Evolutionary conservation across 2,888 invertebrate genomes (phyloP).

Genomic region (Andrena dorsata): DNA sequence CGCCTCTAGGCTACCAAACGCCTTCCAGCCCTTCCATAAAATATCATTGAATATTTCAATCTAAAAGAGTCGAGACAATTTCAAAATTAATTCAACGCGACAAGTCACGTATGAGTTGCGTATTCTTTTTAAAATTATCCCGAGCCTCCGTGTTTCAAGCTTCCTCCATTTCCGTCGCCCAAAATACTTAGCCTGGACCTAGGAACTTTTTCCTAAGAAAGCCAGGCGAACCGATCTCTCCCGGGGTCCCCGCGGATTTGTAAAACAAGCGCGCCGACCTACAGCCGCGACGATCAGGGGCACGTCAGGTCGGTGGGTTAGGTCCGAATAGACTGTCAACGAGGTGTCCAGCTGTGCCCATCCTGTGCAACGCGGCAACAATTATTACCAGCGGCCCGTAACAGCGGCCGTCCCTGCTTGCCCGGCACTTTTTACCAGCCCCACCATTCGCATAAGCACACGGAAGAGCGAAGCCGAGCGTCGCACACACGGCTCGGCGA

Average conservation of each 20-base stretch:
- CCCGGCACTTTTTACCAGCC: conserved; percentile 68
- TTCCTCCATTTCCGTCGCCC: no score
- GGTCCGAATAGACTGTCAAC: conserved; percentile 71
- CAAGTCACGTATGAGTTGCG: no score
- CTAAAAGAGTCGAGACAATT: no score
- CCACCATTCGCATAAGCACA: conserved; percentile 69
- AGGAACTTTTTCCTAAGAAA: background rate
- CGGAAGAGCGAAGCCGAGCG: conserved; percentile 24
- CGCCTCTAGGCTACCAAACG: no score
- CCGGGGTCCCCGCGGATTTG: conserved; percentile 21
- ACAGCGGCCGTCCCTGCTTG: conserved; percentile 55
- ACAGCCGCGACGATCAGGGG: conserved; percentile 43
- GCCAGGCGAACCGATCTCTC: background rate
- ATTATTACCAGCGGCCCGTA: conserved; percentile 64
- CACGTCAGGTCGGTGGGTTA: conserved; percentile 59
- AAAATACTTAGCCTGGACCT: no score
- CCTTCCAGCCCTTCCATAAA: no score
- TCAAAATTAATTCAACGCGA: no score
- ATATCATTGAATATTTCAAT: no score
- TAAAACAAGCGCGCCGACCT: conserved; percentile 27
- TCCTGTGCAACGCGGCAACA: conserved; percentile 75
- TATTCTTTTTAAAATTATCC: no score
- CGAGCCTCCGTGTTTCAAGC: no score
- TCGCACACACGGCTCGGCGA: conserved; percentile 52
- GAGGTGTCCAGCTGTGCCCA: conserved; percentile 79